Evolutionary conservation across 30 jellyfish, hydroid and myxozoan species (phyloP).

Genomic region (Catostylus mosaicus): DNA sequence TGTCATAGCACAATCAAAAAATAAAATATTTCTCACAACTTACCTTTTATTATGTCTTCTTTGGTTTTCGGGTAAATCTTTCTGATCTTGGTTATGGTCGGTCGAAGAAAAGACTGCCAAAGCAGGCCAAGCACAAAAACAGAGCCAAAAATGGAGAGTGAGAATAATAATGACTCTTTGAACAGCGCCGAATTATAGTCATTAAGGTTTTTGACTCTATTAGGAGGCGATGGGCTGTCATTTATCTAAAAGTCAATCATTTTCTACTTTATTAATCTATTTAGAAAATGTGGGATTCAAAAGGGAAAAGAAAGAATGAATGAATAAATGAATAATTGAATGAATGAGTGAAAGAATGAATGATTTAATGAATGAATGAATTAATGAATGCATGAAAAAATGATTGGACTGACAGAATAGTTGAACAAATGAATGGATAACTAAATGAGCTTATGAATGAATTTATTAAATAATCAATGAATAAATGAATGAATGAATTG

Average conservation of each 20-base stretch:
- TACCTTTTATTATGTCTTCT: constrained; percentile 13
- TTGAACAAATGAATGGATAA: no score
- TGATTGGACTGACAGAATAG: no score
- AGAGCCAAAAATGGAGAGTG: constrained; percentile 7
- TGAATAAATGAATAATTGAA: background rate
- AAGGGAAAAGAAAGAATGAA: no score
- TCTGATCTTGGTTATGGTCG: background rate
- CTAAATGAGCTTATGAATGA: no score
- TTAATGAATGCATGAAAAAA: no score
- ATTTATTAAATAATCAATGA: no score
- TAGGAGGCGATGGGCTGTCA: background rate
- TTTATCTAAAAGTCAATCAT: background rate
- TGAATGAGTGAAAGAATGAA: background rate
- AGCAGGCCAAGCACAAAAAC: constrained; percentile 4
- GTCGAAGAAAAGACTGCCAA: constrained; percentile 16
- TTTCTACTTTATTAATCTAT: no score
- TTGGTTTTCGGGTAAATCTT: constrained; percentile 10
- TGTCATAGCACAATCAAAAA: no score
- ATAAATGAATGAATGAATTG: no score
- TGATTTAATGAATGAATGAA: background rate
- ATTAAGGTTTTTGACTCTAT: background rate
- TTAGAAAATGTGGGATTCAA: no score
- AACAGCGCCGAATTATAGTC: constrained; percentile 14
- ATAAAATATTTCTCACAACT: no score
- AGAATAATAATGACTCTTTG: background rate